Percentiles rank a stretch among this genome's conserved stretches.
phyloP scores from a whole-genome alignment of 2,888 invertebrate genomes.

The Drosophila mercatorum region DNA sequence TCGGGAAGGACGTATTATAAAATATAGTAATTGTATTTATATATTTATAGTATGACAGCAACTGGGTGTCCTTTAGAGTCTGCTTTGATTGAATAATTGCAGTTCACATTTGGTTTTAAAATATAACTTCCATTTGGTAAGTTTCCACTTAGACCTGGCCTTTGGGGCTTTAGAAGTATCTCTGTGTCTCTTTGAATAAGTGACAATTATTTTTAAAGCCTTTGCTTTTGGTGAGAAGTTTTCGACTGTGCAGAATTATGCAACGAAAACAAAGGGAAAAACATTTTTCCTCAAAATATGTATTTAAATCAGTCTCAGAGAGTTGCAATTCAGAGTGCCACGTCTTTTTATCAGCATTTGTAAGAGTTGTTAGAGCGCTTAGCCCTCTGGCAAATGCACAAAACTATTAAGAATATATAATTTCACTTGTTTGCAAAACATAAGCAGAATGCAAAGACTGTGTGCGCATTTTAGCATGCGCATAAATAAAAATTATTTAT shows the following conservation, averaged over 20 bases:
- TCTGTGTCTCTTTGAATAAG: background rate
- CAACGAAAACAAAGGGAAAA: too few species aligned
- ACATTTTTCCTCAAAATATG: too few species aligned
- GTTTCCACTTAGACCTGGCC: background rate
- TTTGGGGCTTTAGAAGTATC: background rate
- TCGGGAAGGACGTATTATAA: constrained; percentile 20
- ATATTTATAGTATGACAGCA: constrained; percentile 1
- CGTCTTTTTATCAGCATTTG: background rate
- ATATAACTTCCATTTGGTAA: background rate
- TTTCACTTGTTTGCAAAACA: constrained; percentile 33
- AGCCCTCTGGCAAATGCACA: constrained; percentile 29
- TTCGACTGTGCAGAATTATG: too few species aligned
- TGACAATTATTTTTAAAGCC: too few species aligned
- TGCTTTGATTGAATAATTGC: background rate
- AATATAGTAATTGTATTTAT: constrained; percentile 38
- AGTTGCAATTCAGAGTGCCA: too few species aligned
- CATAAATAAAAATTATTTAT: constrained; percentile 68
- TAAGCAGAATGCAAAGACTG: constrained; percentile 33
- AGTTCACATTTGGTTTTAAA: background rate
- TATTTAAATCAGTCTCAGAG: too few species aligned
- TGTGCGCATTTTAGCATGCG: constrained; percentile 59
- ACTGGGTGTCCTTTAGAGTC: background rate
- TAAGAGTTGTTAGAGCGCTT: constrained; percentile 6
- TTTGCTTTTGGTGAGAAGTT: background rate
- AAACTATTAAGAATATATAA: constrained; percentile 52